phyloP scores from a whole-genome alignment of 2,888 invertebrate genomes.

The Clusia tigrina region DNA sequence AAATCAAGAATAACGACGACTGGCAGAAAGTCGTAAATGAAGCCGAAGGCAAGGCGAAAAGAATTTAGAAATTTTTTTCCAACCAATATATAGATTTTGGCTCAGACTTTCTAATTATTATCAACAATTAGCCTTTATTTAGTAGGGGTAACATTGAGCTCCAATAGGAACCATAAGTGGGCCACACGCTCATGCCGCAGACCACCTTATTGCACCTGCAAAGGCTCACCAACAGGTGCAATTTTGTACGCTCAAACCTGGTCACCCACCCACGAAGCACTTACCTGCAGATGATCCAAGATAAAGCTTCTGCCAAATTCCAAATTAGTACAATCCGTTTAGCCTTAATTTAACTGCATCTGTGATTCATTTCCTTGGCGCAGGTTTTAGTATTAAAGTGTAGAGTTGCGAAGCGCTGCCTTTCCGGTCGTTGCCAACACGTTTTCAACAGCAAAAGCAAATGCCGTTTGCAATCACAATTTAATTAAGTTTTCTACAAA shows the following conservation, averaged over 20 bases:
- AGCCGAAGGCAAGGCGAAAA: conserved; percentile 29
- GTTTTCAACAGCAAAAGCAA: not conserved
- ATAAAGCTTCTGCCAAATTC: not conserved
- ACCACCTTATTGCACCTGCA: too few species aligned
- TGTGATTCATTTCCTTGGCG: not conserved
- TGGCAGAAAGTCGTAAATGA: conserved; percentile 34
- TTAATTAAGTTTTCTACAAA: not conserved
- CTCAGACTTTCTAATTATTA: too few species aligned
- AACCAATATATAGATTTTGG: too few species aligned
- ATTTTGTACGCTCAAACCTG: too few species aligned
- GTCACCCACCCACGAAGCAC: not conserved
- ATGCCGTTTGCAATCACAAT: not conserved
- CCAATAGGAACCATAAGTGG: too few species aligned
- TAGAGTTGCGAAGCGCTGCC: not conserved
- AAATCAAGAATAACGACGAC: conserved; percentile 35
- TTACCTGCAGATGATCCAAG: not conserved
- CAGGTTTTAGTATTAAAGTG: not conserved
- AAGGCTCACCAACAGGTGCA: too few species aligned
- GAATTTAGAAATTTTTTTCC: conserved; percentile 32
- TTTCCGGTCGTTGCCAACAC: not conserved
- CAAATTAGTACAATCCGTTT: not conserved
- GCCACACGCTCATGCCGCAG: too few species aligned
- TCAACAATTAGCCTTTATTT: too few species aligned
- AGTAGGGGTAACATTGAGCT: too few species aligned
- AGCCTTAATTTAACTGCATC: not conserved